Conservation (phyloP, 2,888 invertebrate genomes). For the Hipparchia semele region DNA sequence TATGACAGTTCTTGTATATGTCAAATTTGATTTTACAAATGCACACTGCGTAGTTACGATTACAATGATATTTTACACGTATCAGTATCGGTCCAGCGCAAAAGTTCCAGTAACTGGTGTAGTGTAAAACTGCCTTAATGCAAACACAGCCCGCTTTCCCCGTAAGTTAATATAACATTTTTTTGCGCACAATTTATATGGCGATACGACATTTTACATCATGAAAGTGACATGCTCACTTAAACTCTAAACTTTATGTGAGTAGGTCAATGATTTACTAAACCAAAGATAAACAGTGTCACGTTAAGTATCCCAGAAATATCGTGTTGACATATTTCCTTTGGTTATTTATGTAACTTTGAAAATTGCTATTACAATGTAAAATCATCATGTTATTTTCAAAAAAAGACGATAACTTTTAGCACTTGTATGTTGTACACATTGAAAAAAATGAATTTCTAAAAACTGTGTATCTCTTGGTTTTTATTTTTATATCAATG, state of each 20-base stretch:
- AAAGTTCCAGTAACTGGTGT: conserved; percentile 3
- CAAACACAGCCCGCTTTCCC: conserved; percentile 6
- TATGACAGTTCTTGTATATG: not conserved
- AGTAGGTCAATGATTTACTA: conserved; percentile 9
- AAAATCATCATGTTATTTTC: not conserved
- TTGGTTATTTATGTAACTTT: too few species aligned
- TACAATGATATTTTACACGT: not conserved
- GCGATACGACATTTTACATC: not conserved
- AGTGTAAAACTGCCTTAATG: conserved; percentile 8
- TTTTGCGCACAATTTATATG: not conserved
- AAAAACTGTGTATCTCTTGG: not conserved
- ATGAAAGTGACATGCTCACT: conserved; percentile 1
- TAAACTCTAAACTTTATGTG: not conserved
- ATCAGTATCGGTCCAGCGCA: not conserved
- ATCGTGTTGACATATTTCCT: too few species aligned
- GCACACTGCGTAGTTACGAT: not conserved
- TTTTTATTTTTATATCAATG: conserved; percentile 3
- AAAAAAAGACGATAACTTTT: not conserved
- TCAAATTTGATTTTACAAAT: conserved; percentile 1
- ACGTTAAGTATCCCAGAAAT: not conserved
- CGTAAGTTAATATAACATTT: not conserved
- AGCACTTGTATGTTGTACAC: not conserved
- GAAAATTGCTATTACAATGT: not conserved
- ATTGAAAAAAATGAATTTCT: not conserved
- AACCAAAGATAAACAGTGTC: not conserved